Base-by-base conservation (phyloP, 2,888 invertebrate species). In the Athripsodes cinereus region DNA sequence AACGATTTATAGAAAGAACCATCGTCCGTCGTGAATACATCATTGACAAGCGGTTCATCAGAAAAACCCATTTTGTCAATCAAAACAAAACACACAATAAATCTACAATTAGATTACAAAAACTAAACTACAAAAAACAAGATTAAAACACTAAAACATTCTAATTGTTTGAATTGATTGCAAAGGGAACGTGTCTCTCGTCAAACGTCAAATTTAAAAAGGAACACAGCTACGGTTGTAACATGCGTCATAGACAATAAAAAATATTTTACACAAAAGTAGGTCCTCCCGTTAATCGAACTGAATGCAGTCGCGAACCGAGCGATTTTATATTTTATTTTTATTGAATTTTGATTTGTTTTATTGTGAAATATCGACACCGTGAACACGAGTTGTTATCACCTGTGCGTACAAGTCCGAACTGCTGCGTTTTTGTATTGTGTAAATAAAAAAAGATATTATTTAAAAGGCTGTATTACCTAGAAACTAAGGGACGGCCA, bases 401-500 rank as follows among this genome's bases (percentile, higher is more conserved):
- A 53, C 52, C 48, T 40, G 52, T 35, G 22, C 55, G 31, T 10
- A 40, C 51, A 26, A 58, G 18, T 35, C 19, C 34, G 20, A 54
- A 58, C 58, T 58, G 58, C 54, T 40, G n/a, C n/a, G 16, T 13
- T 40, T 16, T 40, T 40, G 13, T 13, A 5, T 40, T 35, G 52
- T 34, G 50, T 54, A 49, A 48, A 49, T 48, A 52, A 11, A 21
- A 22, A 56, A 44, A 55, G 51, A 56, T 44, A 46, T 58, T 53
- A 51, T 54, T 53, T 49, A 22, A 57, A 53, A 50, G 40, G 53
- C 18, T 40, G 31, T 49, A 53, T 54, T 58, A 58, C 58, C 51
- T 54, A 58, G 58, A 54, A 57, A 58, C 50, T 54, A 58, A 54
- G 58, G 58, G 54, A 49, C 46, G 11, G 51, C 20, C 46, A 35